These are phyloP conservation scores for Sylvicola cinctus DNA, from an alignment of 2,888 invertebrate species.

Conservation along the genomic window DNA sequence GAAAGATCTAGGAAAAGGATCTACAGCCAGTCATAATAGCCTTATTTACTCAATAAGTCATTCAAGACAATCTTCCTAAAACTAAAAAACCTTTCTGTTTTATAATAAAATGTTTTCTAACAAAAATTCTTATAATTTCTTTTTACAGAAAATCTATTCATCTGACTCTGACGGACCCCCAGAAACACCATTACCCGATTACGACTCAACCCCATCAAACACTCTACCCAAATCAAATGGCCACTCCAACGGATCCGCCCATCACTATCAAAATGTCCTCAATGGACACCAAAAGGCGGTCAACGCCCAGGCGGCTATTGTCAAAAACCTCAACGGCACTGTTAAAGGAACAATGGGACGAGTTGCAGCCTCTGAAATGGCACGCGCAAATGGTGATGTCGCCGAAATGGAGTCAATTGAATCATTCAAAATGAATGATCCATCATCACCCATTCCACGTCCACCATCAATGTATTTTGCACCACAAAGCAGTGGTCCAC, in stretches of 20 bases:
- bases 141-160: no score
- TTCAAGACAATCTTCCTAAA: no score
- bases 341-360: slow-evolving; percentile 8
- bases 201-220: slow-evolving; percentile 23
- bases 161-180: no score
- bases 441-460: slow-evolving; percentile 35
- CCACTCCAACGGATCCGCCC: slow-evolving; percentile 10
- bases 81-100: no score
- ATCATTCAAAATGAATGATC: slow-evolving; percentile 48
- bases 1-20: no score
- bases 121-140: no score
- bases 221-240: not conserved
- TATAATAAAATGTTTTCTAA: no score
- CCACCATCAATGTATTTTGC: slow-evolving; percentile 51
- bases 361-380: slow-evolving; percentile 10
- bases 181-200: slow-evolving; percentile 32
- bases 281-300: slow-evolving; percentile 10
- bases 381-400: slow-evolving; percentile 27
- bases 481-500: slow-evolving; percentile 31
- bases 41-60: no score
- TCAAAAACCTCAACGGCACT: slow-evolving; percentile 7
- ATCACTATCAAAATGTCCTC: slow-evolving; percentile 6
- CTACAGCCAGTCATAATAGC: no score
- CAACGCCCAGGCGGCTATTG: slow-evolving; percentile 8
- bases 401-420: slow-evolving; percentile 59